Evolutionary conservation across 2,113 vertebrate genomes (phyloP), one percentile per base, ranked within the genome.

Genomic region (Thalassarche chlororhynchos): DNA sequence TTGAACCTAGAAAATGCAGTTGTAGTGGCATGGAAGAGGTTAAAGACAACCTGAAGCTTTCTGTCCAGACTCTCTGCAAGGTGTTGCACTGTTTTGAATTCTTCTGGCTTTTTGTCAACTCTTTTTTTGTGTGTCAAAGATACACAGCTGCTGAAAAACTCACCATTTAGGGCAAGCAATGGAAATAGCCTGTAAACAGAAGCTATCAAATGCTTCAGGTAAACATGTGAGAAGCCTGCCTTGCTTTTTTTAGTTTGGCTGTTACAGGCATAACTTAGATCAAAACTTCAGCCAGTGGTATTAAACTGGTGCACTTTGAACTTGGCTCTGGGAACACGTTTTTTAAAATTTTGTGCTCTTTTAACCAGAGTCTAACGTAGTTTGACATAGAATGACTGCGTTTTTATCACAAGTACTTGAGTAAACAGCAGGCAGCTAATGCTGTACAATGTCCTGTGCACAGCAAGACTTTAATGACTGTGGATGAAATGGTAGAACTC

Each of bases 371-470:
- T 47, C 44, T 96, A 89, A 79, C 3, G 0, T 23, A 60, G 70
- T 79, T 90, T 90, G 71, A 34, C 84, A 25, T 42, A 49, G 31
- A 81, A 36, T 46, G 32, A 26, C 58, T 91, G 44, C 78, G 46
- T 23, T 84, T 93, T 81, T 89, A 55, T 89, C 72, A 68, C 51
- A n/a, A 84, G 38, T 75, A 58, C n/a, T 84, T 69, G n/a, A 46
- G 38, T 87, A 89, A 94, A 87, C 69, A 95, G 68, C 80, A 86
- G 72, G 84, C 42, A 91, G 72, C 76, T 84, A 74, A 80, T 89
- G 60, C 58, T 86, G 68, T 62, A 42, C 1, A 2, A 24, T 62
- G 64, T 40, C 79, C n/a, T 32, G 4, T 40, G 55, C 42, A 12
- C 49, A 91, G 91, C 69, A 82, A 85, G 84, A 76, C 57, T 91